Conservation (phyloP, 2,888 invertebrate species). For the Pomacea canaliculata region DNA sequence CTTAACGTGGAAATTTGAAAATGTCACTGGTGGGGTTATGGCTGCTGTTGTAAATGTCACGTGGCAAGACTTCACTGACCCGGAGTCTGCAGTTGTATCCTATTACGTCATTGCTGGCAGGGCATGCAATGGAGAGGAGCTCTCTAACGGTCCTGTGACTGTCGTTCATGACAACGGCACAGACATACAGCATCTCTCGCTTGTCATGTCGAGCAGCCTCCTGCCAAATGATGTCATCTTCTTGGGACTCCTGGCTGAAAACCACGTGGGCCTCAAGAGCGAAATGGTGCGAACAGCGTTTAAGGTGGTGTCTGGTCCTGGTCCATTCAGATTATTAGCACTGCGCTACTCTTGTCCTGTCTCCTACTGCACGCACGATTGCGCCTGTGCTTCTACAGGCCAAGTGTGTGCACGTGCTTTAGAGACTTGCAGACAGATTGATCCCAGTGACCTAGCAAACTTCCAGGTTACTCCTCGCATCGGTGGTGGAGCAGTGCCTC, state of each 20-base stretch:
- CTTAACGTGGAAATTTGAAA: background rate
- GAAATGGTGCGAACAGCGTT: slow-evolving; percentile 6
- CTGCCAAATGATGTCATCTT: slow-evolving; percentile 7
- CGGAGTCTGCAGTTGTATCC: slow-evolving; percentile 33
- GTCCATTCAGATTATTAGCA: slow-evolving; percentile 24
- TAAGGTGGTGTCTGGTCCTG: slow-evolving; percentile 5
- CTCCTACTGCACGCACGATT: slow-evolving; percentile 36
- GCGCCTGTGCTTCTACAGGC: slow-evolving; percentile 37
- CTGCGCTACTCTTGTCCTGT: slow-evolving; percentile 36
- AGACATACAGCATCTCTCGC: background rate
- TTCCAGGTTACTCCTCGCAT: slow-evolving; percentile 2
- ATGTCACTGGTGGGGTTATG: background rate
- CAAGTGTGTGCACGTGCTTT: slow-evolving; percentile 27
- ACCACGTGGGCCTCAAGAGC: slow-evolving; percentile 30
- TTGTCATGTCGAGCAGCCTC: background rate
- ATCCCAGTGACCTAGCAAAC: background rate
- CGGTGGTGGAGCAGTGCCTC: background rate
- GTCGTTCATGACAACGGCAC: background rate
- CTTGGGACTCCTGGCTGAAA: slow-evolving; percentile 40
- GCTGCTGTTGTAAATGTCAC: background rate
- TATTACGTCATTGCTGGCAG: slow-evolving; percentile 20
- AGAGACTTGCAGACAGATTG: background rate
- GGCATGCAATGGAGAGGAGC: slow-evolving; percentile 12
- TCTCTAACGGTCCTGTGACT: slow-evolving; percentile 3
- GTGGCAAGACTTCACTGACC: slow-evolving; percentile 38